phyloP scores from a whole-genome alignment of 2,797 vertebrate species.

The Muraenolepis orangiensis region DNA sequence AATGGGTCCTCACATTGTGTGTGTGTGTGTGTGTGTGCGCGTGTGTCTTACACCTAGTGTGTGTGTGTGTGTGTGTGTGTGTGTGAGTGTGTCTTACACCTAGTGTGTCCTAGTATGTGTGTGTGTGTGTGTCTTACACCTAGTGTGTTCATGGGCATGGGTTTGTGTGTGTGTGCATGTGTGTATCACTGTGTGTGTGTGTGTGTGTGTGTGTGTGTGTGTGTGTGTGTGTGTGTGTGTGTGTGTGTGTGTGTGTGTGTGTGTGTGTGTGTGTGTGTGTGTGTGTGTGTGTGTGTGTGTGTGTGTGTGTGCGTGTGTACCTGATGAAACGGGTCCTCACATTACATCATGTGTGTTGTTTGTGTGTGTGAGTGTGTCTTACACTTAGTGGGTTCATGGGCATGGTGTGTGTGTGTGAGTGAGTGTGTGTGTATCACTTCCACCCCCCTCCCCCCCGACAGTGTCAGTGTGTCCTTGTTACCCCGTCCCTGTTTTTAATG shows the following conservation, averaged over 20 bases:
- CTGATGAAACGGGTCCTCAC: too few relatives aligned
- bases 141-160: too few relatives aligned
- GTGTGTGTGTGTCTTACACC: not conserved
- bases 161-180: slow-evolving; percentile 15
- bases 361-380: slow-evolving; percentile 24
- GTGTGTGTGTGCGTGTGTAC: slow-evolving; percentile 4
- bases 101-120: too few relatives aligned
- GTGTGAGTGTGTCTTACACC: slow-evolving; percentile 37
- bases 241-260: slow-evolving; percentile 25
- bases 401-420: slow-evolving; percentile 37
- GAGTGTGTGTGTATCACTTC: slow-evolving; percentile 40
- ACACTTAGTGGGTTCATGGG: slow-evolving; percentile 37
- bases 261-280: slow-evolving; percentile 25
- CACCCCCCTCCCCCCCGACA: too few relatives aligned
- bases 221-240: slow-evolving; percentile 24
- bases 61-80: slow-evolving; percentile 40
- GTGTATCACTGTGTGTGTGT: slow-evolving; percentile 43
- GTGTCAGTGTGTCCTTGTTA: slow-evolving; percentile 44
- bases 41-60: slow-evolving; percentile 41
- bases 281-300: slow-evolving; percentile 23
- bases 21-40: not conserved
- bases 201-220: slow-evolving; percentile 44
- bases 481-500: slow-evolving; percentile 57
- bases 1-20: too few relatives aligned
- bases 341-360: too few relatives aligned